phyloP scores from a whole-genome alignment of 2,113 vertebrate genomes.

The Melanerpes formicivorus region DNA sequence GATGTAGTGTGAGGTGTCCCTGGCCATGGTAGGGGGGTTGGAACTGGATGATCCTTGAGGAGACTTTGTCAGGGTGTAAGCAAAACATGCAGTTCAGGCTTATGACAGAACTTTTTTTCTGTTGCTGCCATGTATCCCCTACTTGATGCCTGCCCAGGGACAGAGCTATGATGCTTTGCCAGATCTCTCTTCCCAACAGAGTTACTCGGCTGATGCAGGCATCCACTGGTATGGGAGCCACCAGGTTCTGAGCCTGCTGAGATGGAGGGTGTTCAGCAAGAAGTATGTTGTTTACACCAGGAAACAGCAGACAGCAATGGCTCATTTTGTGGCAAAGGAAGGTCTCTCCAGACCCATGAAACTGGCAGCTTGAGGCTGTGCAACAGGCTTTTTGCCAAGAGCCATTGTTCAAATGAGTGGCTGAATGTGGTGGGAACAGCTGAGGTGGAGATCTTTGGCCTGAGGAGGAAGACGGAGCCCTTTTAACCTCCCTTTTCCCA shows the following conservation, averaged over 20 bases:
- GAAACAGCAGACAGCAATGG: neutral
- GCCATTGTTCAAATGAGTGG: rapidly evolving
- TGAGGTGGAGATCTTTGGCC: neutral
- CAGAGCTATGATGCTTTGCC: neutral
- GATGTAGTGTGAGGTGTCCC: too few species aligned
- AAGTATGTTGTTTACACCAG: neutral
- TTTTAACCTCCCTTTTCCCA: neutral
- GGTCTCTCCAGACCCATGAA: neutral
- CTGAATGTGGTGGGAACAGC: neutral
- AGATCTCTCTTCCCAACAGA: neutral
- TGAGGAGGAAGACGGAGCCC: conserved; percentile 5
- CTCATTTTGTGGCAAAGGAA: neutral
- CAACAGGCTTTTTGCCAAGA: rapidly evolving
- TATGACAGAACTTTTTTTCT: neutral
- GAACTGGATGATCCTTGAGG: too few species aligned
- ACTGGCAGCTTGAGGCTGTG: neutral
- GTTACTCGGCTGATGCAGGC: rapidly evolving
- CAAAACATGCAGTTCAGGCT: neutral
- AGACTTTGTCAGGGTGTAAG: neutral
- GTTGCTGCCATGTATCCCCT: rapidly evolving
- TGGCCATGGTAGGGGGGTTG: too few species aligned
- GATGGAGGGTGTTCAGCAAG: neutral
- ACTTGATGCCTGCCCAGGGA: neutral
- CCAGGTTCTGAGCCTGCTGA: neutral
- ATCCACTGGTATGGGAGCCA: rapidly evolving